Evolutionary conservation across 2,113 vertebrate species (phyloP).

Genomic region (Turdus rufiventris): DNA sequence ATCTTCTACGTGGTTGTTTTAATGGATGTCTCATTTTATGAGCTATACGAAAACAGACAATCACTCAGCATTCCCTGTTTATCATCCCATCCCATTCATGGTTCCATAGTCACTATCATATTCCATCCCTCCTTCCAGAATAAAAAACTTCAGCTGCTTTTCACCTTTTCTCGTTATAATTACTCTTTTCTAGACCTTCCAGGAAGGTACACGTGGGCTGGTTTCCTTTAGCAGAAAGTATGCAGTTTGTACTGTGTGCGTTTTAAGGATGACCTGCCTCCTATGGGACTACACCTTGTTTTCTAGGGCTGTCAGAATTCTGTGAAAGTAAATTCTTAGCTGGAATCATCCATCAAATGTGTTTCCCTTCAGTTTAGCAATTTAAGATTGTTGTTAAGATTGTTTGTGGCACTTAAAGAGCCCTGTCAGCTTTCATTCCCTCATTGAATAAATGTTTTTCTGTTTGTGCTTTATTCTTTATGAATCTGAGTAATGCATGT

Average conservation of each 20-base stretch:
- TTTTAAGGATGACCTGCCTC: background rate
- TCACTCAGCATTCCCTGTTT: background rate
- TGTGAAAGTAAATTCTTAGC: background rate
- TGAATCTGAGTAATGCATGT: background rate
- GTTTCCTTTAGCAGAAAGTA: background rate
- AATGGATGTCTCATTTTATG: background rate
- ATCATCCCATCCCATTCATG: background rate
- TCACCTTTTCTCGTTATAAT: background rate
- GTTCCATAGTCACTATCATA: background rate
- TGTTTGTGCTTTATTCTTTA: background rate
- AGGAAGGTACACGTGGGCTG: background rate
- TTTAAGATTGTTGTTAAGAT: background rate
- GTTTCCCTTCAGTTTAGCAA: background rate
- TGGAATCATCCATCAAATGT: background rate
- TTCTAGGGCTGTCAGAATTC: background rate
- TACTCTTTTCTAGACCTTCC: background rate
- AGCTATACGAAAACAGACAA: background rate
- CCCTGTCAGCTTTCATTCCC: background rate
- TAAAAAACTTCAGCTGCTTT: background rate
- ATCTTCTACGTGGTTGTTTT: background rate
- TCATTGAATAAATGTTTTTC: background rate
- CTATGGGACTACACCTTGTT: background rate
- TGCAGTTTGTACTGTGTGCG: background rate
- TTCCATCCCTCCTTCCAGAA: background rate
- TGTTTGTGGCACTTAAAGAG: background rate